phyloP scores from a whole-genome alignment of 2,797 vertebrate species.

The Sebastes goodei region DNA sequence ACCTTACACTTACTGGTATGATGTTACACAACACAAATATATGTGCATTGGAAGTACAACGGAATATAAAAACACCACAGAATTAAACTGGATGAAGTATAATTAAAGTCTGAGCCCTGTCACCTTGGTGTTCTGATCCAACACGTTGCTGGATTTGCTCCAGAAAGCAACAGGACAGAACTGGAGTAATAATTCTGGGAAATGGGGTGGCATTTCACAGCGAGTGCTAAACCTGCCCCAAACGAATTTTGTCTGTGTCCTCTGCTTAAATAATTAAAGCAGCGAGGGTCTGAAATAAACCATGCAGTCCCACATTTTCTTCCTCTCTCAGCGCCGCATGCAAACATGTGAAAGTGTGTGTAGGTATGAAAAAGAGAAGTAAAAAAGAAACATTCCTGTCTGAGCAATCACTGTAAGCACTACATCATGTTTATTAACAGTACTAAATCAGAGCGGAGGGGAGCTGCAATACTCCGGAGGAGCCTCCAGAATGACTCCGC shows the following conservation, averaged over 20 bases:
- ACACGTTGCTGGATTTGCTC: conserved; percentile 10
- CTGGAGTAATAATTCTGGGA: conserved; percentile 40
- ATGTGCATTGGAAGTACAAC: not conserved
- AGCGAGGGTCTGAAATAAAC: conserved; percentile 57
- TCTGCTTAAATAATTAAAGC: conserved; percentile 71
- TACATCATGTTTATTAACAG: conserved; percentile 85
- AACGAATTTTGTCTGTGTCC: conserved; percentile 53
- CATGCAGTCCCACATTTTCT: conserved; percentile 46
- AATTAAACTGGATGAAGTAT: not conserved
- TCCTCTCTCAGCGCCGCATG: conserved; percentile 53
- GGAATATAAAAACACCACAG: not conserved
- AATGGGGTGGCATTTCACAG: conserved; percentile 60
- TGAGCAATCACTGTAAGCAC: conserved; percentile 72
- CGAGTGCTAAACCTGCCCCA: conserved; percentile 47
- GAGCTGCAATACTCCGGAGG: conserved; percentile 58
- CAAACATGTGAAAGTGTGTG: conserved; percentile 64
- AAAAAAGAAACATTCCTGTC: conserved; percentile 79
- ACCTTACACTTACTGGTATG: not conserved
- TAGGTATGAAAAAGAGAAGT: conserved; percentile 64
- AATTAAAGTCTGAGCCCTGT: not conserved
- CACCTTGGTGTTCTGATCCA: not conserved
- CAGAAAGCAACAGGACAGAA: conserved; percentile 38
- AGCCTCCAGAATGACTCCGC: conserved; percentile 51
- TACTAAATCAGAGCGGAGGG: conserved; percentile 79
- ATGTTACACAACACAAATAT: not conserved